A percentile compares a stretch with the other conserved stretches of the same genome.
phyloP scores from a whole-genome alignment of 2,797 vertebrate genomes.

The Danio choprae region DNA sequence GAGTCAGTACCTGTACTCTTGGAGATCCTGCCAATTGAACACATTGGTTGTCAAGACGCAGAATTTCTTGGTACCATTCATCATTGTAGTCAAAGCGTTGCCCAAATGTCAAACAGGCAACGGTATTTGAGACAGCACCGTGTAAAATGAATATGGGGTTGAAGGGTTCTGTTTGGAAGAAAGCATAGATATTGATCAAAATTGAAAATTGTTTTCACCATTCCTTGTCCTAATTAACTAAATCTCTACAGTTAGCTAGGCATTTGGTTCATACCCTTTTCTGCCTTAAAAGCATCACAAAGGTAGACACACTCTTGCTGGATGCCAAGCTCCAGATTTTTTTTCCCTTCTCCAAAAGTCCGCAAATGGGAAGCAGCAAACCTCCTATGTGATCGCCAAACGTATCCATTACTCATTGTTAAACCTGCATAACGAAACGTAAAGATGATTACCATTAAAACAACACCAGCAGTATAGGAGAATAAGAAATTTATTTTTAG shows the following conservation, averaged over 20 bases:
- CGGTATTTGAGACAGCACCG: constrained; percentile 77
- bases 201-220: neutral
- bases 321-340: constrained; percentile 68
- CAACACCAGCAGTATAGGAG: neutral
- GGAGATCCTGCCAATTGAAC: constrained; percentile 71
- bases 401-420: constrained; percentile 72
- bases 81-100: constrained; percentile 84
- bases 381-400: constrained; percentile 76
- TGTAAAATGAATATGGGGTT: constrained; percentile 77
- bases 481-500: neutral
- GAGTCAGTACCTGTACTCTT: constrained; percentile 73
- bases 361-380: constrained; percentile 74
- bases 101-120: constrained; percentile 83
- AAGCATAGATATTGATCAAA: neutral
- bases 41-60: constrained; percentile 76
- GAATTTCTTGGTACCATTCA: constrained; percentile 74
- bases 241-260: neutral
- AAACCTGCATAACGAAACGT: constrained; percentile 68
- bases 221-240: neutral
- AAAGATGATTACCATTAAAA: neutral
- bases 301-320: constrained; percentile 72
- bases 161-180: constrained; percentile 70
- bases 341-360: constrained; percentile 73
- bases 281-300: constrained; percentile 75
- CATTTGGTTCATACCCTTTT: constrained; percentile 67